Evolutionary conservation across 2,797 vertebrate genomes (phyloP).

Genomic region (Oryzias dopingdopingensis): DNA sequence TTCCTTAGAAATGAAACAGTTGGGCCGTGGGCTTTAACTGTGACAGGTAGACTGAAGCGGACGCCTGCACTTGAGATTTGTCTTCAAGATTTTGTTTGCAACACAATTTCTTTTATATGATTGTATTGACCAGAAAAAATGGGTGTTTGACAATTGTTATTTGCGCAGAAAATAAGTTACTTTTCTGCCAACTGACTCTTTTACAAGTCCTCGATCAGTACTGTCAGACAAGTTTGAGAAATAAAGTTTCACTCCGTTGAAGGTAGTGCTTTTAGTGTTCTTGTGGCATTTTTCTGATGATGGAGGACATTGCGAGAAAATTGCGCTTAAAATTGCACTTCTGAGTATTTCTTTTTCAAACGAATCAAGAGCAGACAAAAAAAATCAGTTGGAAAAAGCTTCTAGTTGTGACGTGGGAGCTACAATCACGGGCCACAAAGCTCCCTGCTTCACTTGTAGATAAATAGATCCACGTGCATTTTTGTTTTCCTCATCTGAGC

Average conservation of each 20-base stretch:
- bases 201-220: conserved; percentile 1
- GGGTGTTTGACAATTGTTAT: conserved; percentile 10
- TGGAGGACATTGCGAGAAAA: too few relatives aligned
- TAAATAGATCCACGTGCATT: too few relatives aligned
- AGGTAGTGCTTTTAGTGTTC: too few relatives aligned
- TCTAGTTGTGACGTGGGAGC: too few relatives aligned
- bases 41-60: conserved; percentile 53
- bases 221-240: conserved; percentile 2
- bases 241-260: not conserved
- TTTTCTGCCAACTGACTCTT: conserved; percentile 14
- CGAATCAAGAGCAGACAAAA: too few relatives aligned
- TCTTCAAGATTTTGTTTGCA: conserved; percentile 28
- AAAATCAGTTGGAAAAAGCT: too few relatives aligned
- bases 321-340: too few relatives aligned
- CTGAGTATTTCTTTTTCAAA: too few relatives aligned
- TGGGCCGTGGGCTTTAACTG: conserved; percentile 49
- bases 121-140: conserved; percentile 7
- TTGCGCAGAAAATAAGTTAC: conserved; percentile 5
- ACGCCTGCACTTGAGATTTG: conserved; percentile 16
- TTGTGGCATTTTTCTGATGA: too few relatives aligned
- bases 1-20: conserved; percentile 53
- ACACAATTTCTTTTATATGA: conserved; percentile 26
- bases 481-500: too few relatives aligned
- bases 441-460: too few relatives aligned
- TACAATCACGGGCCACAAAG: too few relatives aligned